Evolutionary conservation across 2,113 vertebrate genomes (phyloP).

Genomic region (Cyprinodon tularosa): DNA sequence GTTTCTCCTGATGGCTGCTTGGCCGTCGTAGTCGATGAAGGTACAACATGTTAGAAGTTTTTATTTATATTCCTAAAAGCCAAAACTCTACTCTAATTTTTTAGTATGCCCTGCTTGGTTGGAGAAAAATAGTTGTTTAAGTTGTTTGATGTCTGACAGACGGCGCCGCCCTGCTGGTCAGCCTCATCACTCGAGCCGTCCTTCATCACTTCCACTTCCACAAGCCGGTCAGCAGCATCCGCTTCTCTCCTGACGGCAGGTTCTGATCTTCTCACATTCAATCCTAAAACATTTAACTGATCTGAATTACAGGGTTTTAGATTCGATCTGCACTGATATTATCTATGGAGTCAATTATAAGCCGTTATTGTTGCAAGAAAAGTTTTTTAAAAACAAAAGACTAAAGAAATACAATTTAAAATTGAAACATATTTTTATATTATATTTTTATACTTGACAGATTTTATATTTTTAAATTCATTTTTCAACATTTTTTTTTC

Average conservation of each 20-base stretch:
- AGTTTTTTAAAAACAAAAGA: no score
- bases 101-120: no score
- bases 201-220: constrained; percentile 94
- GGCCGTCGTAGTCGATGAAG: constrained; percentile 93
- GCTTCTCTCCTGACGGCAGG: constrained; percentile 96
- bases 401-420: no score
- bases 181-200: constrained; percentile 85
- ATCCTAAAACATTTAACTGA: neutral
- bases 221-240: constrained; percentile 89
- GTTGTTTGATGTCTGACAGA: constrained; percentile 73
- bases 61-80: no score
- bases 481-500: no score
- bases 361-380: no score
- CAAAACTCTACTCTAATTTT: neutral
- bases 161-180: constrained; percentile 89
- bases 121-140: no score
- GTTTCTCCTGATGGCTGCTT: constrained; percentile 89
- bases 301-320: neutral
- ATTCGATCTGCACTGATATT: neutral
- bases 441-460: no score
- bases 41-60: constrained; percentile 58
- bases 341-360: no score
- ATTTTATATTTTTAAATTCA: no score
- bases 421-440: no score
- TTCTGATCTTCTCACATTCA: constrained; percentile 48